Conservation (phyloP, 2,113 vertebrate genomes). For the Myrmecophaga tridactyla region DNA sequence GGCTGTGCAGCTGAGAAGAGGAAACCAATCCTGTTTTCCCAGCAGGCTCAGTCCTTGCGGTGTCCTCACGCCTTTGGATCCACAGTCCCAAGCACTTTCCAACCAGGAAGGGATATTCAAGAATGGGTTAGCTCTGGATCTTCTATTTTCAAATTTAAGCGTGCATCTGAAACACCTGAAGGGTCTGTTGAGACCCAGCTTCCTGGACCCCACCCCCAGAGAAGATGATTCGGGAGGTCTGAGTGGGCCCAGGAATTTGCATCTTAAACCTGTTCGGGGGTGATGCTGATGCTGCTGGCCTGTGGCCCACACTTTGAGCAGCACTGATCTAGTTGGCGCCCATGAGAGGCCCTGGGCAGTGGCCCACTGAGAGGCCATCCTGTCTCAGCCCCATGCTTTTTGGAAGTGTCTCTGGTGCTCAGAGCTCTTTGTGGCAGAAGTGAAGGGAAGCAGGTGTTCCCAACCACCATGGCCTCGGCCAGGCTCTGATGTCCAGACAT, state of each 20-base stretch:
- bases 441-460: accelerated
- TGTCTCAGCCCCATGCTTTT: neutral
- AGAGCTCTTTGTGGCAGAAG: neutral
- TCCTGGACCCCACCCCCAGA: accelerated
- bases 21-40: neutral
- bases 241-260: accelerated
- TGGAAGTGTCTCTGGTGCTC: neutral
- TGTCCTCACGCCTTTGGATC: neutral
- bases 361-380: neutral
- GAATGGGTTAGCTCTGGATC: neutral
- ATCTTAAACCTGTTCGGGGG: neutral
- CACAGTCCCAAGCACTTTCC: neutral
- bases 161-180: neutral
- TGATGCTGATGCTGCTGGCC: accelerated
- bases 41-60: neutral
- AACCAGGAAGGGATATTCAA: neutral
- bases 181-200: neutral
- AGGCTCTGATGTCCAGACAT: neutral
- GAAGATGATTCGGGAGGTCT: accelerated
- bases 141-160: neutral
- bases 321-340: neutral
- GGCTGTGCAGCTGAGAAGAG: neutral
- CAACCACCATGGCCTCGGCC: neutral
- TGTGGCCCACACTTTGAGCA: neutral
- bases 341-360: neutral